phyloP scores from a whole-genome alignment of 2,888 invertebrate genomes.

The Hololepta plana region DNA sequence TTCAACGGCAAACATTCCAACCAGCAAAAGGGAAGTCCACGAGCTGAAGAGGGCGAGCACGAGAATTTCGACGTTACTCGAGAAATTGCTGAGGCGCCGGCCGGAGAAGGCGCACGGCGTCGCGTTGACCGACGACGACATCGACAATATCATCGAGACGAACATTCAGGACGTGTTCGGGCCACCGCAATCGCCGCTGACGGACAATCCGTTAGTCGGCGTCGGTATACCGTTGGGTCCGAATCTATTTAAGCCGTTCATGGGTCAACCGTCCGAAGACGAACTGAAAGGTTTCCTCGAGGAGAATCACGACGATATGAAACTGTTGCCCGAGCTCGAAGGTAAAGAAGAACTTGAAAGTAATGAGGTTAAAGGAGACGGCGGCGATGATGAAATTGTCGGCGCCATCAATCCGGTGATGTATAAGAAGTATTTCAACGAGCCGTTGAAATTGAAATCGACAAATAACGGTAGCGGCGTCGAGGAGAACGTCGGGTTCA shows the following conservation, averaged over 20 bases:
- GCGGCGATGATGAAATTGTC: conserved; percentile 5
- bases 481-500: conserved; percentile 6
- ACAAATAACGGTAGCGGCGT: conserved; percentile 1
- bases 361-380: too few relatives aligned
- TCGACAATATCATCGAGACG: conserved; percentile 4
- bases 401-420: conserved; percentile 12
- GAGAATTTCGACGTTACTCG: conserved; percentile 4
- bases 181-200: not conserved
- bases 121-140: conserved; percentile 3
- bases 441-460: conserved; percentile 6
- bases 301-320: conserved; percentile 7
- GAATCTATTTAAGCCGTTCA: conserved; percentile 13
- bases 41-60: too few relatives aligned
- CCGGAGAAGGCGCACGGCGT: conserved; percentile 1
- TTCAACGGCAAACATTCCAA: conserved; percentile 6
- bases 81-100: too few relatives aligned
- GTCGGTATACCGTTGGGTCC: conserved; percentile 9
- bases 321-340: too few relatives aligned
- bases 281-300: conserved; percentile 10
- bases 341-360: too few relatives aligned
- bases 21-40: conserved; percentile 2
- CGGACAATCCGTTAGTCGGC: conserved; percentile 5
- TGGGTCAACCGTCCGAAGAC: conserved; percentile 11
- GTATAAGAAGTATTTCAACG: conserved; percentile 9
- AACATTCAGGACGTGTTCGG: conserved; percentile 5